phyloP scores from a whole-genome alignment of 2,888 invertebrate species.

The Ryuthela nishihirai region DNA sequence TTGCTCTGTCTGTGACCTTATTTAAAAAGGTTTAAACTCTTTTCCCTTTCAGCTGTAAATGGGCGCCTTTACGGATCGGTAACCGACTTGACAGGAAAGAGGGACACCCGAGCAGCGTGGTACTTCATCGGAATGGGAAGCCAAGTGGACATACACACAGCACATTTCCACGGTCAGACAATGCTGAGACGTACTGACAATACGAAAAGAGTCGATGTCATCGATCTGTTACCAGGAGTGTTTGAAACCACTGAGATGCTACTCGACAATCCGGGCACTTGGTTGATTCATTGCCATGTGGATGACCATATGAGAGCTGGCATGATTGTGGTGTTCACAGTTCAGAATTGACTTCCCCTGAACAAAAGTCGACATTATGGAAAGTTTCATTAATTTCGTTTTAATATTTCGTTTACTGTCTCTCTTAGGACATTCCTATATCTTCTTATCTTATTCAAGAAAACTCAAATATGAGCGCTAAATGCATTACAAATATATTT shows the following conservation, averaged over 20 bases:
- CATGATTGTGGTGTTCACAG: conserved; percentile 40
- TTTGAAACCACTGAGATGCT: conserved; percentile 44
- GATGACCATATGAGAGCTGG: conserved; percentile 42
- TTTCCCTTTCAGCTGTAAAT: conserved; percentile 23
- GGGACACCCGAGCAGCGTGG: conserved; percentile 33
- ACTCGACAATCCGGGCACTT: conserved; percentile 41
- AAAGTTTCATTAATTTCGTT: no score
- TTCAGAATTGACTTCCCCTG: no score
- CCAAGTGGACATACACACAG: conserved; percentile 41
- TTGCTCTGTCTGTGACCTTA: no score
- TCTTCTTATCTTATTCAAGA: no score
- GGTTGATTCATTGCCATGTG: conserved; percentile 44
- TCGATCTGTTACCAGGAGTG: conserved; percentile 46
- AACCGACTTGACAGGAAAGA: conserved; percentile 12
- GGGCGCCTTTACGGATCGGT: conserved; percentile 27
- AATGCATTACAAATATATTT: no score
- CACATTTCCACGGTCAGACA: conserved; percentile 40
- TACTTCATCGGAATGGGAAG: conserved; percentile 40
- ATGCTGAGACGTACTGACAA: conserved; percentile 35
- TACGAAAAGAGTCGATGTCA: conserved; percentile 44
- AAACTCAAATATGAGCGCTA: no score
- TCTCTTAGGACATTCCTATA: no score
- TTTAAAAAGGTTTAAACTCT: no score
- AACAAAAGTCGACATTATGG: no score
- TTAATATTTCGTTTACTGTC: no score